Base-by-base conservation (phyloP, 2,113 vertebrate genomes). In the Solea solea region DNA sequence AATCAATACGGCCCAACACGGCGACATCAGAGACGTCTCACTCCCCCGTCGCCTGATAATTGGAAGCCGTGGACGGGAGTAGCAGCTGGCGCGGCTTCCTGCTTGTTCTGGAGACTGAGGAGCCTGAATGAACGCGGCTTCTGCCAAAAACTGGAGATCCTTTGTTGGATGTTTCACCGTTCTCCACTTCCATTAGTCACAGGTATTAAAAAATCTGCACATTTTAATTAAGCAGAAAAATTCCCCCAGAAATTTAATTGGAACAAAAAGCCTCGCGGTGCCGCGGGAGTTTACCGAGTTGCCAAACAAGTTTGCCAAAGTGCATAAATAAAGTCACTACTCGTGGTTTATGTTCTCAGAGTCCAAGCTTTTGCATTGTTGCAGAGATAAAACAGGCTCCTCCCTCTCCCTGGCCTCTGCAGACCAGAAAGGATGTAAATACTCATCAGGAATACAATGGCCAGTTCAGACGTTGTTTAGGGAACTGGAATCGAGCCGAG, bases 1-100 rank as follows among this genome's bases (percentile, higher is more conserved):
- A 53, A 86, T 89, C 88, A 64, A 86, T 85, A 76, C 63, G 2
- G 27, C 42, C 57, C 54, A 67, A 75, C 80, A 59, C 62, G 60
- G 53, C 56, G 44, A 45, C 71, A 78, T 80, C 15, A 69, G 58
- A 53, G 59, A 51, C 41, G 75, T 64, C 40, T 83, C 72, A 58
- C 49, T 69, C 65, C 61, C 61, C 40, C 41, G 65, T 45, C 28
- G 25, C 34, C 65, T 59, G 61, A 55, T 84, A 77, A 87, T 78
- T 76, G 65, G 58, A 80, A 16, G 76, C 72, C 50, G 69, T 1
- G 68, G 61, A 74, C 49, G 3, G 3, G 52, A 44, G 66, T 69
- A 53, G 40, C 52, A 78, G 63, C 9, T 15, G 39, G 14, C 15
- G 68, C 21, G 13, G 28, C 16, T 10, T 62, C 55, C 69, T 28